A percentile compares a stretch with the other conserved stretches of the same genome.
These are phyloP conservation scores for Thera britannica DNA, from an alignment of 2,888 invertebrate genomes.

Conservation along the genomic window DNA sequence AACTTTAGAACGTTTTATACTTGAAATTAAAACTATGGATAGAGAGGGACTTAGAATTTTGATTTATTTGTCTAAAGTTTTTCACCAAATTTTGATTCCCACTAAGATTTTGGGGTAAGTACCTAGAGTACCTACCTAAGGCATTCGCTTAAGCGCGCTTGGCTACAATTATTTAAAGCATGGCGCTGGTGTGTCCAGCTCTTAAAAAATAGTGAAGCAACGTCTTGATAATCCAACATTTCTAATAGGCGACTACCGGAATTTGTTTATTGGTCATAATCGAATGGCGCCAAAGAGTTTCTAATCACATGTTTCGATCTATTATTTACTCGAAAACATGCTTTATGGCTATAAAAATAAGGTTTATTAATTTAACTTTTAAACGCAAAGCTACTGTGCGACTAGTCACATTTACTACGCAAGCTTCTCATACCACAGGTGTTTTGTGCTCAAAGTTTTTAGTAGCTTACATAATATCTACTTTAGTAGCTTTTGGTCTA, in stretches of 20 bases:
- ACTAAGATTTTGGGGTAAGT: no score
- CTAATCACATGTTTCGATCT: constrained; percentile 49
- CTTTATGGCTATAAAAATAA: constrained; percentile 10
- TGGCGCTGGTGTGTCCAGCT: background rate
- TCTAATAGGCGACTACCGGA: constrained; percentile 78
- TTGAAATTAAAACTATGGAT: no score
- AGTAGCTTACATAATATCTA: background rate
- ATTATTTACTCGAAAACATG: constrained; percentile 2
- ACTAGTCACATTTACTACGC: constrained; percentile 56
- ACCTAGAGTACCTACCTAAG: no score
- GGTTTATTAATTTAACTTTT: constrained; percentile 4
- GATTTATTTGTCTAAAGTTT: no score
- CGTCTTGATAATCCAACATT: constrained; percentile 64
- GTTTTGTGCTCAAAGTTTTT: background rate
- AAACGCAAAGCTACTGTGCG: constrained; percentile 16
- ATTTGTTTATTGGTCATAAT: constrained; percentile 81
- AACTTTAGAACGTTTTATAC: no score
- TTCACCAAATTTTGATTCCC: no score
- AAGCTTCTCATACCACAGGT: constrained; percentile 65
- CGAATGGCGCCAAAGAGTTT: constrained; percentile 75
- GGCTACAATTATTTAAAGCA: no score
- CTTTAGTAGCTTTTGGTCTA: no score
- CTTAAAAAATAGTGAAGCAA: constrained; percentile 42
- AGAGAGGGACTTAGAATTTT: no score
- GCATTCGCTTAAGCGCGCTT: no score